Conservation (phyloP, 2,888 invertebrate genomes). For the Thyatira batis region DNA sequence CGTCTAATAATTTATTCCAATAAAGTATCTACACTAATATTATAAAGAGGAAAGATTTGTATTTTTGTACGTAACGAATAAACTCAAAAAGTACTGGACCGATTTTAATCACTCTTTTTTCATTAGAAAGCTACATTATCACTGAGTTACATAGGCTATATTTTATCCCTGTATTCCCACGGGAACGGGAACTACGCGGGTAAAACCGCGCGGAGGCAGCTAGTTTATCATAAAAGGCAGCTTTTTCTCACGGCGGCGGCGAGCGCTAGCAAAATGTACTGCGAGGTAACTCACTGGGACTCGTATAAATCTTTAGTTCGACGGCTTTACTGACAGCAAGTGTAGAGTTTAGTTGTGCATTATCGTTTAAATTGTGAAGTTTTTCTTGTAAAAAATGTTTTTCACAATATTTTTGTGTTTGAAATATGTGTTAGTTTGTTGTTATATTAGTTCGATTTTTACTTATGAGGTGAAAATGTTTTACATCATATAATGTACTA, state of each 20-base stretch:
- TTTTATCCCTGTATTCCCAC: no score
- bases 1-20: not conserved
- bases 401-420: not conserved
- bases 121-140: no score
- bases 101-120: no score
- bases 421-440: not conserved
- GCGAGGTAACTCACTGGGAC: constrained; percentile 36
- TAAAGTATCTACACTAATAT: constrained; percentile 4
- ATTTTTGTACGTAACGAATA: no score
- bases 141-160: no score
- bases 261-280: constrained; percentile 31
- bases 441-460: no score
- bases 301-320: constrained; percentile 33
- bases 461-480: no score
- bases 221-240: constrained; percentile 24
- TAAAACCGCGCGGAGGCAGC: no score
- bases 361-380: not conserved
- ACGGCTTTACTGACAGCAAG: constrained; percentile 13
- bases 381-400: not conserved
- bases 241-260: constrained; percentile 24
- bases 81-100: no score
- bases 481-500: no score
- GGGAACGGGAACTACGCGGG: no score
- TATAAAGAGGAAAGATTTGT: no score
- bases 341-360: not conserved